Conservation (phyloP, 1,140 invertebrate genomes). For the Calliphora vicina region DNA sequence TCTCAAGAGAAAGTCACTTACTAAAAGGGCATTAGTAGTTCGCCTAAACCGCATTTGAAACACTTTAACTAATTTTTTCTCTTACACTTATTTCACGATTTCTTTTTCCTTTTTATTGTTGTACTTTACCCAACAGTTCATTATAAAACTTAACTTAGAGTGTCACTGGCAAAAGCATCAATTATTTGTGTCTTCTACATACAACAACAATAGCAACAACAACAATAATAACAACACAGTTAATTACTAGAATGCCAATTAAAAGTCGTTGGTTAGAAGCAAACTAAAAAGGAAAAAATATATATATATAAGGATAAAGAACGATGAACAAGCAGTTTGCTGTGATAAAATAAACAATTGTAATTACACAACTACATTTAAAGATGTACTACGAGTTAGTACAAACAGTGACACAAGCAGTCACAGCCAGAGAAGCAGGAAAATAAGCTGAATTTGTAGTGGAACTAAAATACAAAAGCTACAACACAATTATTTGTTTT, state of each 20-base stretch:
- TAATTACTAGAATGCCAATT: constrained; percentile 34
- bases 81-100: neutral
- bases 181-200: constrained; percentile 29
- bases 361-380: constrained; percentile 23
- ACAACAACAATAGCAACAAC: neutral
- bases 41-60: too few species aligned
- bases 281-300: neutral
- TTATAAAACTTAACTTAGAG: constrained; percentile 16
- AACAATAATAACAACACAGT: neutral
- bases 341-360: constrained; percentile 24
- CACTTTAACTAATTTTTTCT: too few species aligned
- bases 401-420: too few species aligned
- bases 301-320: neutral
- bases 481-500: constrained; percentile 26
- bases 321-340: neutral
- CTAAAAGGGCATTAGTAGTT: too few species aligned
- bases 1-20: too few species aligned
- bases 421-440: neutral
- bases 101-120: neutral
- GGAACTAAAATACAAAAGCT: neutral
- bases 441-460: neutral
- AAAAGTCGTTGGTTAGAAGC: constrained; percentile 19
- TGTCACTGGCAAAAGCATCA: constrained; percentile 29
- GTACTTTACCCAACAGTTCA: neutral
- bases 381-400: neutral